These are phyloP conservation scores for Holacanthella duospinosa DNA, from an alignment of 2,888 invertebrate genomes.

Conservation along the genomic window DNA sequence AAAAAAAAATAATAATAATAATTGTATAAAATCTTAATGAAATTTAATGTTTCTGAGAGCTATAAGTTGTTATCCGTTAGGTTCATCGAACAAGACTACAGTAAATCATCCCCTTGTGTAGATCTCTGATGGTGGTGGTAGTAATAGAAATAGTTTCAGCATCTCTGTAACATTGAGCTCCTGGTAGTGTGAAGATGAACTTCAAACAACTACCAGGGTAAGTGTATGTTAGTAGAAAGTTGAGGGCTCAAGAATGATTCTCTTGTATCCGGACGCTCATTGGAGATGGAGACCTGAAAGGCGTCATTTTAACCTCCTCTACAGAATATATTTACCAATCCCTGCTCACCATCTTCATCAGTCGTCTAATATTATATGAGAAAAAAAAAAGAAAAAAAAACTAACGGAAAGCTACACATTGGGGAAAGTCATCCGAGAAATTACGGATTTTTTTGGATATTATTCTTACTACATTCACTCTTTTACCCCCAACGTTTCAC, in stretches of 20 bases:
- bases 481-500: no score
- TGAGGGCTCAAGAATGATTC: background rate
- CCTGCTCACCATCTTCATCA: background rate
- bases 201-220: background rate
- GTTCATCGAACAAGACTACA: no score
- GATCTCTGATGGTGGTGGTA: background rate
- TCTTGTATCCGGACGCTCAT: background rate
- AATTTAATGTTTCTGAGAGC: no score
- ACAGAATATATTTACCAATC: background rate
- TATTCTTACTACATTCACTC: background rate
- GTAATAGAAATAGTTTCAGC: background rate
- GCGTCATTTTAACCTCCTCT: slow-evolving; percentile 6
- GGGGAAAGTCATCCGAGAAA: no score
- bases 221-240: no score
- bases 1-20: no score
- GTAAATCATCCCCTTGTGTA: no score
- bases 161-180: background rate
- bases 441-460: no score
- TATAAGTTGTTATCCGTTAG: no score
- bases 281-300: background rate
- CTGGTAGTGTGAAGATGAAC: background rate
- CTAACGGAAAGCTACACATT: no score
- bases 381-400: background rate
- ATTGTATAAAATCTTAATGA: no score
- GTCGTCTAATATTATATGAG: background rate